phyloP scores from a whole-genome alignment of 2,888 invertebrate genomes.

The Coecobrya sp. region DNA sequence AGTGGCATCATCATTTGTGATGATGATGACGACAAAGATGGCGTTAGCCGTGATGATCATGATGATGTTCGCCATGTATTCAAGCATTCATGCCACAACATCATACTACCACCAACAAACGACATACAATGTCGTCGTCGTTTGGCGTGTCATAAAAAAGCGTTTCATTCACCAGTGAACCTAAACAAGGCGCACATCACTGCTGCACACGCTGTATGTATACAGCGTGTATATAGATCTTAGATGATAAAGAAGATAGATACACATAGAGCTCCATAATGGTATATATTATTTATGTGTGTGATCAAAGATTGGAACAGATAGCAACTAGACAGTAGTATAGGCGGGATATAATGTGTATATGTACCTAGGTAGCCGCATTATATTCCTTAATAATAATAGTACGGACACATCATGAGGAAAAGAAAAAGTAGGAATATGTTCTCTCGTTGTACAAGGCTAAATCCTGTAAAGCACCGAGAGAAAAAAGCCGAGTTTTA shows the following conservation, averaged over 20 bases:
- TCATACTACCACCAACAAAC: background rate
- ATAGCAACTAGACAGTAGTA: background rate
- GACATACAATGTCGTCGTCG: background rate
- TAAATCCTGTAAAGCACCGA: conserved; percentile 58
- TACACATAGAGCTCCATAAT: background rate
- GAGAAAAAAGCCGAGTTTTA: conserved; percentile 27
- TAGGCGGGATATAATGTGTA: background rate
- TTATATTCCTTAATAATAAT: conserved; percentile 21
- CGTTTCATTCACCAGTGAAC: conserved; percentile 52
- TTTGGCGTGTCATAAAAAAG: conserved; percentile 19
- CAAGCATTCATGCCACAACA: conserved; percentile 10
- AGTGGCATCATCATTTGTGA: conserved; percentile 23
- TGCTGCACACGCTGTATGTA: background rate
- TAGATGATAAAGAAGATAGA: conserved; percentile 4
- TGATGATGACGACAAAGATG: conserved; percentile 21
- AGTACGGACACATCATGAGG: background rate
- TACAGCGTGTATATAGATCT: background rate
- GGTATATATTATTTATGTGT: background rate
- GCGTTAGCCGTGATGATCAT: background rate
- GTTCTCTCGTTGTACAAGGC: background rate
- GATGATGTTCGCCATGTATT: conserved; percentile 32
- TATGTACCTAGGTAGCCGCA: background rate
- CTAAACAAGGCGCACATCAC: conserved; percentile 32
- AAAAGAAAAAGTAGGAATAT: background rate
- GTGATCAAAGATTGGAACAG: conserved; percentile 62